Evolutionary conservation across 2,113 vertebrate species (phyloP).

Genomic region (Anarhynchus alexandrinus): DNA sequence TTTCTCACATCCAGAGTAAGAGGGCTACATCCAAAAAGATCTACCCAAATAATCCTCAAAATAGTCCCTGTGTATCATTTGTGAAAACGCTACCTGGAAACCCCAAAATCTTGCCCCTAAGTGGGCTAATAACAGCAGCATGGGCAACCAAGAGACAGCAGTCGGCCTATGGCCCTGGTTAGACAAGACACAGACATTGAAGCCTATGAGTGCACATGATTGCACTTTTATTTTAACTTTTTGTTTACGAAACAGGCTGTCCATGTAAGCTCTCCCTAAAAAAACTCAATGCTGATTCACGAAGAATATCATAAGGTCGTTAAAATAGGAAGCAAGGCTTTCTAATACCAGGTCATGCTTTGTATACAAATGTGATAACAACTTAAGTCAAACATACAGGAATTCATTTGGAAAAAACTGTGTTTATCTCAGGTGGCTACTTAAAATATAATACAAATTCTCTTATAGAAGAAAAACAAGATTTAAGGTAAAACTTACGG

Average conservation of each 20-base stretch:
- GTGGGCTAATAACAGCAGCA: background rate
- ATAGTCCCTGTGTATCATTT: background rate
- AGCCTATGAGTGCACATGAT: background rate
- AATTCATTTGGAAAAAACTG: background rate
- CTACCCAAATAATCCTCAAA: background rate
- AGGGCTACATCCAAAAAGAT: background rate
- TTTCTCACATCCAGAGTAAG: background rate
- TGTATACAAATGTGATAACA: background rate
- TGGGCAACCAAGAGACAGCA: background rate
- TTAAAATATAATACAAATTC: background rate
- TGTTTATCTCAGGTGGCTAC: background rate
- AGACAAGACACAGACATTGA: background rate
- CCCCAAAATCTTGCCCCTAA: background rate
- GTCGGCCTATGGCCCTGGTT: background rate
- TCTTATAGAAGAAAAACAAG: background rate
- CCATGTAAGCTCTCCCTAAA: background rate
- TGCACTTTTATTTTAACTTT: background rate
- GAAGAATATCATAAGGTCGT: background rate
- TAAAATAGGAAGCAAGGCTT: background rate
- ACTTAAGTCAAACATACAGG: background rate
- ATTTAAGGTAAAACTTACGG: constrained; percentile 83
- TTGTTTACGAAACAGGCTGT: background rate
- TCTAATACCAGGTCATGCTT: background rate
- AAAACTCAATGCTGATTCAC: background rate
- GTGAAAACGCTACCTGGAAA: background rate